These are phyloP conservation scores for Siniperca knerii DNA, from an alignment of 2,113 vertebrate species.

Conservation along the genomic window DNA sequence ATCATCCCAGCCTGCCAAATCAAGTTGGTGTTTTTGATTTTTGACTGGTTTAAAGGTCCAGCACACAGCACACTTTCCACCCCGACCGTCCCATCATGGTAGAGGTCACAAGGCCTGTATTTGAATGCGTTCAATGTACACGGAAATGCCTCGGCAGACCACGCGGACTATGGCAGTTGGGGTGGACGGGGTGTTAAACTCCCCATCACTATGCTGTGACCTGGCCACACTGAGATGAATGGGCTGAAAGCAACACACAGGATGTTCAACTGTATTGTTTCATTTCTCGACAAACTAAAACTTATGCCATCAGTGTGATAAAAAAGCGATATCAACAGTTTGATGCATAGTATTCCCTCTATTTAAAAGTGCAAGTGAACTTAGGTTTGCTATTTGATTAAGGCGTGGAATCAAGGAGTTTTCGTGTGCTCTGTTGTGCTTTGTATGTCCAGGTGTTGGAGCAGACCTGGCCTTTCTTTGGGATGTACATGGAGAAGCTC, in stretches of 20 bases:
- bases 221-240: too few species aligned
- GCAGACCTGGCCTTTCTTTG: slow-evolving; percentile 96
- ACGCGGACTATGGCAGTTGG: not conserved
- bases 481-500: slow-evolving; percentile 92
- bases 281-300: not conserved
- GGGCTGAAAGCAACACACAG: not conserved
- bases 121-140: not conserved
- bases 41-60: not conserved
- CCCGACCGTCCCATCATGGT: not conserved
- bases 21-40: not conserved
- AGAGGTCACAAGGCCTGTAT: not conserved
- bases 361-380: not conserved
- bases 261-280: not conserved
- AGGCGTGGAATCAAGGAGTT: not conserved
- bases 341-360: not conserved
- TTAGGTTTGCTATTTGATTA: not conserved
- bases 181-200: not conserved
- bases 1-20: not conserved
- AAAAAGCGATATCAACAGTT: not conserved
- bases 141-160: not conserved
- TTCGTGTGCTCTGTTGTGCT: not conserved
- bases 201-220: not conserved
- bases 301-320: too few species aligned
- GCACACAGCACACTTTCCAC: not conserved
- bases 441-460: slow-evolving; percentile 85